Evolutionary conservation across 1,140 invertebrate genomes (phyloP).

Genomic region (Leptopilina boulardi): DNA sequence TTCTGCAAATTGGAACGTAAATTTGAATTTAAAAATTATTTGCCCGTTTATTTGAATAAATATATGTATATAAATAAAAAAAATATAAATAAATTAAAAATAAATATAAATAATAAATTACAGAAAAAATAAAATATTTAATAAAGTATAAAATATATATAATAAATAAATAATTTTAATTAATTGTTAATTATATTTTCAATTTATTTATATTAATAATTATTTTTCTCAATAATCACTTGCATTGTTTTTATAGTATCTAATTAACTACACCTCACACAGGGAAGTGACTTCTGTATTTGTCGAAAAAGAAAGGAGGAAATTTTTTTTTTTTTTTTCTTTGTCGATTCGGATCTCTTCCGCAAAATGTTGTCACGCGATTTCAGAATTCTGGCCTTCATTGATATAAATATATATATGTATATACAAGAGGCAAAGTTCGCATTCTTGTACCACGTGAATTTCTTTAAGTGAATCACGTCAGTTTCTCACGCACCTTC

Average conservation of each 20-base stretch:
- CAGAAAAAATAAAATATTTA: too few relatives aligned
- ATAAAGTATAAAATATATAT: too few relatives aligned
- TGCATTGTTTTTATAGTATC: neutral
- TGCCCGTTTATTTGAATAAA: too few relatives aligned
- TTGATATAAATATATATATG: neutral
- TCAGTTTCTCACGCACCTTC: slow-evolving; percentile 58
- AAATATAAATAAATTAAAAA: too few relatives aligned
- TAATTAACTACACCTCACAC: neutral
- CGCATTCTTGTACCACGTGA: neutral
- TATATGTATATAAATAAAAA: too few relatives aligned
- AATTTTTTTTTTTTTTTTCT: neutral
- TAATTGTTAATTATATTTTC: too few relatives aligned
- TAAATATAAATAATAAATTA: too few relatives aligned
- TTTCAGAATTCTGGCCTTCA: neutral
- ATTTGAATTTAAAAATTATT: too few relatives aligned
- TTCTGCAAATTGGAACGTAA: too few relatives aligned
- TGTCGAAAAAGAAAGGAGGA: neutral
- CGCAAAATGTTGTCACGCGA: neutral
- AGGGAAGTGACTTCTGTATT: neutral
- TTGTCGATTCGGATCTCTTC: neutral
- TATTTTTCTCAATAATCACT: too few relatives aligned
- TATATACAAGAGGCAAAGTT: neutral
- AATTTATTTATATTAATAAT: too few relatives aligned
- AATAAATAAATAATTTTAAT: too few relatives aligned
- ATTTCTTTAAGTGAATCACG: slow-evolving; percentile 34